These are phyloP conservation scores for Drosophila helvetica DNA, from an alignment of 2,888 invertebrate species.

Conservation along the genomic window DNA sequence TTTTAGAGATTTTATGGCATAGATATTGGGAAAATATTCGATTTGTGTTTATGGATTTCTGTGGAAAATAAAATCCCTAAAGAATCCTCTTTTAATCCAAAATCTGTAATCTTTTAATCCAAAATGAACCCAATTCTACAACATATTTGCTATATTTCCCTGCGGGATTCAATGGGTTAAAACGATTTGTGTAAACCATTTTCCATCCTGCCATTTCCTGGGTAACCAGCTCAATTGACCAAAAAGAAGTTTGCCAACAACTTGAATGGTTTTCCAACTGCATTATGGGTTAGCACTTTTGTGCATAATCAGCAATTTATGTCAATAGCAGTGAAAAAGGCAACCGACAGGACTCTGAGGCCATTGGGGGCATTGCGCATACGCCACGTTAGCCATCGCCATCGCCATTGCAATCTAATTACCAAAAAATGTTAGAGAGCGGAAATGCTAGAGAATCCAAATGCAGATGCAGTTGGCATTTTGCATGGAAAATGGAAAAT, in stretches of 20 bases:
- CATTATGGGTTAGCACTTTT: constrained; percentile 8
- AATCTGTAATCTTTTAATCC: too few relatives aligned
- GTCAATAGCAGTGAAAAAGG: constrained; percentile 1
- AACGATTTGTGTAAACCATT: constrained; percentile 5
- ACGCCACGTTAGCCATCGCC: constrained; percentile 10
- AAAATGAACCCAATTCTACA: not conserved
- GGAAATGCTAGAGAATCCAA: not conserved
- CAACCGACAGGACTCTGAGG: not conserved
- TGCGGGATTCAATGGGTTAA: not conserved
- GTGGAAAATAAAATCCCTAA: not conserved
- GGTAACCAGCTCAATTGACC: constrained; percentile 24
- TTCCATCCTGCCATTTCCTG: too few relatives aligned
- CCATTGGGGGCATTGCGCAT: constrained; percentile 13
- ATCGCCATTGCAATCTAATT: constrained; percentile 34
- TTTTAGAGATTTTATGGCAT: not conserved
- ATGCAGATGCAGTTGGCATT: constrained; percentile 7
- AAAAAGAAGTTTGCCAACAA: constrained; percentile 17
- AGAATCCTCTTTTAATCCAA: not conserved
- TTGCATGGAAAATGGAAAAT: not conserved
- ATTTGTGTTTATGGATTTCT: not conserved
- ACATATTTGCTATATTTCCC: not conserved
- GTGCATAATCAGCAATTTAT: constrained; percentile 22
- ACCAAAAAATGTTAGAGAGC: constrained; percentile 26
- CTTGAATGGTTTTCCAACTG: constrained; percentile 5
- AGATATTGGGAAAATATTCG: not conserved